Conservation (phyloP, 1,140 invertebrate genomes). For the Diplogasteroides magnus region DNA sequence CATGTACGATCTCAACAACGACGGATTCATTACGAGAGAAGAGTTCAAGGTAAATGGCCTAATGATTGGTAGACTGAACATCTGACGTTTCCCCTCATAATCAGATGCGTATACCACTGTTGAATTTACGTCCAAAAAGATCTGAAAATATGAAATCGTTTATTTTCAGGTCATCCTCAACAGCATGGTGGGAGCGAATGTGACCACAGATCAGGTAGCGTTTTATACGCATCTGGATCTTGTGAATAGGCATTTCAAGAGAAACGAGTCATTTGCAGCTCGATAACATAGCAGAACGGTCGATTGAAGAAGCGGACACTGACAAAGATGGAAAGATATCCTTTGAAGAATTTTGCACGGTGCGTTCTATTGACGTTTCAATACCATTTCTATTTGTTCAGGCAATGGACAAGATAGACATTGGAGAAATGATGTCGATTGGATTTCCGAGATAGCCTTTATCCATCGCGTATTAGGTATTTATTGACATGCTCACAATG, state of each 20-base stretch:
- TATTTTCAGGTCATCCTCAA: too few relatives aligned
- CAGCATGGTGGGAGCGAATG: too few relatives aligned
- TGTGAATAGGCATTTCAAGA: constrained; percentile 7
- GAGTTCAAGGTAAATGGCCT: constrained; percentile 80
- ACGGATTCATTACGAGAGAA: constrained; percentile 90
- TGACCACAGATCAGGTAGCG: constrained; percentile 64
- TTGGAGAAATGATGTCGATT: constrained; percentile 62
- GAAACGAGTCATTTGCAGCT: constrained; percentile 53
- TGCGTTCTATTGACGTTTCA: constrained; percentile 32
- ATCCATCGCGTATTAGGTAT: too few relatives aligned
- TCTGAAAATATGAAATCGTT: too few relatives aligned
- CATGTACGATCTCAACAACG: constrained; percentile 98
- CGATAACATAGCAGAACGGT: constrained; percentile 68
- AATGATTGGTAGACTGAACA: constrained; percentile 99
- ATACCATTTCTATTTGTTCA: constrained; percentile 35
- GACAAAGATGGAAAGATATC: constrained; percentile 94
- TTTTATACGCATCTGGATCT: constrained; percentile 5
- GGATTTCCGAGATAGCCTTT: constrained; percentile 57
- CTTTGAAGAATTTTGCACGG: constrained; percentile 93
- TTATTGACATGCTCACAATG: too few relatives aligned
- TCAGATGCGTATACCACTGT: too few relatives aligned
- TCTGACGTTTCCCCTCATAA: too few relatives aligned
- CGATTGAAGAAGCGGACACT: constrained; percentile 89
- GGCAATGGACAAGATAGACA: constrained; percentile 61
- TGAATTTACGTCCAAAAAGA: too few relatives aligned